Conservation (phyloP, 1,140 invertebrate species). For the Hirudo medicinalis region DNA sequence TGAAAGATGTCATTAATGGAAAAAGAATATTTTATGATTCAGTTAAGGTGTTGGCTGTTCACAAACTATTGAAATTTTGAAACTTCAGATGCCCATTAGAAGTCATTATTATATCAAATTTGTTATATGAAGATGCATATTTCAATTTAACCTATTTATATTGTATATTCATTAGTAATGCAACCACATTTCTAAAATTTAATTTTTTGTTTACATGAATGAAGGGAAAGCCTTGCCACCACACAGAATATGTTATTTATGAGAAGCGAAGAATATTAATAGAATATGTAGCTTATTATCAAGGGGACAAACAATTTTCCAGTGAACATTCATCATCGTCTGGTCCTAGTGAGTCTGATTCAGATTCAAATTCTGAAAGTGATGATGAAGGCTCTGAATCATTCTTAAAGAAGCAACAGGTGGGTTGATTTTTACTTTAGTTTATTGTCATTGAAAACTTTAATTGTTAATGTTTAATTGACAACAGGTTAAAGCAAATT, state of each 20-base stretch:
- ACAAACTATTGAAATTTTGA: not conserved
- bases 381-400: too few relatives aligned
- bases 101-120: not conserved
- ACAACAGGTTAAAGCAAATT: too few relatives aligned
- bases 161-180: not conserved
- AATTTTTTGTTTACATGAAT: not conserved
- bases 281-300: conserved; percentile 13
- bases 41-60: not conserved
- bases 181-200: not conserved
- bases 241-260: conserved; percentile 18
- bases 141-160: too few relatives aligned
- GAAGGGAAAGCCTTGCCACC: conserved; percentile 8
- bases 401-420: too few relatives aligned
- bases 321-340: too few relatives aligned
- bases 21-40: conserved; percentile 16
- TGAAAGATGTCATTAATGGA: conserved; percentile 14
- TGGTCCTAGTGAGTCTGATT: too few relatives aligned
- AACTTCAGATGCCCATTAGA: not conserved
- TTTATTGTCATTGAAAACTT: too few relatives aligned
- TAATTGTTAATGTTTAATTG: too few relatives aligned
- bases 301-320: too few relatives aligned
- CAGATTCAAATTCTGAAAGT: too few relatives aligned
- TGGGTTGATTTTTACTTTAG: too few relatives aligned
- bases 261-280: conserved; percentile 13
- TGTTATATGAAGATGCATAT: not conserved